Conservation (phyloP, 2,113 vertebrate species). For the Silurus glanis region DNA sequence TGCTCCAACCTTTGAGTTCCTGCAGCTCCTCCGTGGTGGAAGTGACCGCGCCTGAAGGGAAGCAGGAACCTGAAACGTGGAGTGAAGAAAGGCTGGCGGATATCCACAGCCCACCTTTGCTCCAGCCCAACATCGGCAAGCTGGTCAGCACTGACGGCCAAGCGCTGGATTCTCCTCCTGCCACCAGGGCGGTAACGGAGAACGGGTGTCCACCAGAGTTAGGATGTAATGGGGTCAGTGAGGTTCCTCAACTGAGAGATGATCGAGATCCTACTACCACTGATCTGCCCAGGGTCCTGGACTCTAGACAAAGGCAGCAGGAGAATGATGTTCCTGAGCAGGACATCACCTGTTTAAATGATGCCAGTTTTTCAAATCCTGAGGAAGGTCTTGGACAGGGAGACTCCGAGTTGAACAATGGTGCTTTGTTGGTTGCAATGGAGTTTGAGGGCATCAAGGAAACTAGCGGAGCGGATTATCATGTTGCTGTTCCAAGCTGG, state of each 20-base stretch:
- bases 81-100: constrained; percentile 79
- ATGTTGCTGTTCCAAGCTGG: constrained; percentile 16
- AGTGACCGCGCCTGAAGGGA: constrained; percentile 72
- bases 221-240: constrained; percentile 41
- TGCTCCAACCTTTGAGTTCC: constrained; percentile 69
- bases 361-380: constrained; percentile 57
- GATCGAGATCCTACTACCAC: constrained; percentile 6
- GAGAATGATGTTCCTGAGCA: constrained; percentile 34
- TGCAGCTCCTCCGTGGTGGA: constrained; percentile 62
- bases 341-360: constrained; percentile 32
- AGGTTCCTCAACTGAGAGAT: constrained; percentile 25
- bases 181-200: constrained; percentile 65
- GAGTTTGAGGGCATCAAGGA: constrained; percentile 5
- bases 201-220: constrained; percentile 61
- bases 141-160: constrained; percentile 69
- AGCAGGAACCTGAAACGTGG: constrained; percentile 69
- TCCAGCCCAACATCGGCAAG: constrained; percentile 76
- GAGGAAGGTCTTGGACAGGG: constrained; percentile 1
- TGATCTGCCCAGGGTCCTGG: constrained; percentile 5
- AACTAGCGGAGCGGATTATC: constrained; percentile 14
- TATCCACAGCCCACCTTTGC: constrained; percentile 70
- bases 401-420: constrained; percentile 34
- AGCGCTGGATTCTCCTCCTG: constrained; percentile 62
- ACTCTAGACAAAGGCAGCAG: constrained; percentile 28
- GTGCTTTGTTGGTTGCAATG: constrained; percentile 14